Evolutionary conservation across 2,888 invertebrate species (phyloP).

Genomic region (Cheilosia variabilis): DNA sequence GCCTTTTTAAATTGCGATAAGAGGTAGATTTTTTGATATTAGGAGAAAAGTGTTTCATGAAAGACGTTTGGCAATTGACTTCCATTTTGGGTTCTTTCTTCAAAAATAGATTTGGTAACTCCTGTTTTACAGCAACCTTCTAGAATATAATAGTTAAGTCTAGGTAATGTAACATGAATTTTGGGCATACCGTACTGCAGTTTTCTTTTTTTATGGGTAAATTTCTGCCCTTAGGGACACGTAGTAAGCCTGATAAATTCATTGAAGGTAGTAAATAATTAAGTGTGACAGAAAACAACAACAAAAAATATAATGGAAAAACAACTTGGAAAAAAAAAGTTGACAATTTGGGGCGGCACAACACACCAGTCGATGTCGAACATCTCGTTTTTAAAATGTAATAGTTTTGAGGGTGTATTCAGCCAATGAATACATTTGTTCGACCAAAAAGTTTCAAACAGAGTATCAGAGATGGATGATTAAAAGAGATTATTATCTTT

Average conservation of each 20-base stretch:
- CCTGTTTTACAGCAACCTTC: not conserved
- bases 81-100: not conserved
- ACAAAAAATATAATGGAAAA: not conserved
- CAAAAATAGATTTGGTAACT: not conserved
- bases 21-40: not conserved
- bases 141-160: not conserved
- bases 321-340: too few species aligned
- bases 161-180: not conserved
- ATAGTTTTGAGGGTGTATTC: too few species aligned
- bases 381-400: too few species aligned
- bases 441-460: too few species aligned
- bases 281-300: not conserved
- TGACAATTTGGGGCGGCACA: too few species aligned
- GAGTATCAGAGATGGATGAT: too few species aligned
- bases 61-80: not conserved
- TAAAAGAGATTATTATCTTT: too few species aligned
- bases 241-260: not conserved
- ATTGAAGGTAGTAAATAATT: not conserved
- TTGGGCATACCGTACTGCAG: not conserved
- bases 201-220: not conserved
- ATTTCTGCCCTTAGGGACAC: not conserved
- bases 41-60: not conserved
- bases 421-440: too few species aligned
- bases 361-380: too few species aligned
- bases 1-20: not conserved